Percentiles rank a stretch among this genome's conserved stretches.
phyloP scores from a whole-genome alignment of 2,888 invertebrate species.

The Heliconius ethilla region DNA sequence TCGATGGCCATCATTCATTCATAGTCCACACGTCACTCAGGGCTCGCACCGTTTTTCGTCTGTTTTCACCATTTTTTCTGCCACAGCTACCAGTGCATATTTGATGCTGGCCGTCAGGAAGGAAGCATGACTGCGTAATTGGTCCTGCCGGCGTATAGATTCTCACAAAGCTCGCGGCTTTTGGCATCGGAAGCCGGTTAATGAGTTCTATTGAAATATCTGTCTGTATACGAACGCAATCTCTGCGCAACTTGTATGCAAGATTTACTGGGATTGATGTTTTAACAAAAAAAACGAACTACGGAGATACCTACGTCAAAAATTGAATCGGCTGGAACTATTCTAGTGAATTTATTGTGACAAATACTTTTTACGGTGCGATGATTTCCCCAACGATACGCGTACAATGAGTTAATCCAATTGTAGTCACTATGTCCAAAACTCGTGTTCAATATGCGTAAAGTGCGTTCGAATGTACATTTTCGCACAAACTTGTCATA shows the following conservation, averaged over 20 bases:
- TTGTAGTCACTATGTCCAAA: slow-evolving; percentile 62
- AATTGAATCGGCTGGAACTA: slow-evolving; percentile 34
- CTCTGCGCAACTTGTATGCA: slow-evolving; percentile 15
- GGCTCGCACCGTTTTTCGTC: slow-evolving; percentile 57
- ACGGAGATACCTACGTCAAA: slow-evolving; percentile 20
- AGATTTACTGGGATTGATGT: slow-evolving; percentile 28
- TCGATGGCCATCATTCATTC: slow-evolving; percentile 71
- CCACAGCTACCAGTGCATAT: slow-evolving; percentile 64
- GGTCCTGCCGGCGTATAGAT: slow-evolving; percentile 61
- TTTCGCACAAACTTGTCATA: slow-evolving; percentile 34
- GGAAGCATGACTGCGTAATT: slow-evolving; percentile 69
- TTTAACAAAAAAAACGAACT: slow-evolving; percentile 25
- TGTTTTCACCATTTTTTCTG: slow-evolving; percentile 49
- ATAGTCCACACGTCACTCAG: slow-evolving; percentile 65
- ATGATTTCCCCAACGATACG: slow-evolving; percentile 50
- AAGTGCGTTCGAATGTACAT: slow-evolving; percentile 65
- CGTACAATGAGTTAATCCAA: slow-evolving; percentile 71
- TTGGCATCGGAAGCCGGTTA: slow-evolving; percentile 52
- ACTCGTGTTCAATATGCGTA: slow-evolving; percentile 68
- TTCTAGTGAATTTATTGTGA: slow-evolving; percentile 43
- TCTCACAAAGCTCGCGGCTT: slow-evolving; percentile 53
- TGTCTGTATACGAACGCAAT: slow-evolving; percentile 28
- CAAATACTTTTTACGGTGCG: slow-evolving; percentile 44
- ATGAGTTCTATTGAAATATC: slow-evolving; percentile 54
- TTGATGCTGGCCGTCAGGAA: slow-evolving; percentile 70